Percentiles rank a stretch among this genome's conserved stretches.
Conservation (phyloP, 2,113 vertebrate species). For the Nibea albiflora region DNA sequence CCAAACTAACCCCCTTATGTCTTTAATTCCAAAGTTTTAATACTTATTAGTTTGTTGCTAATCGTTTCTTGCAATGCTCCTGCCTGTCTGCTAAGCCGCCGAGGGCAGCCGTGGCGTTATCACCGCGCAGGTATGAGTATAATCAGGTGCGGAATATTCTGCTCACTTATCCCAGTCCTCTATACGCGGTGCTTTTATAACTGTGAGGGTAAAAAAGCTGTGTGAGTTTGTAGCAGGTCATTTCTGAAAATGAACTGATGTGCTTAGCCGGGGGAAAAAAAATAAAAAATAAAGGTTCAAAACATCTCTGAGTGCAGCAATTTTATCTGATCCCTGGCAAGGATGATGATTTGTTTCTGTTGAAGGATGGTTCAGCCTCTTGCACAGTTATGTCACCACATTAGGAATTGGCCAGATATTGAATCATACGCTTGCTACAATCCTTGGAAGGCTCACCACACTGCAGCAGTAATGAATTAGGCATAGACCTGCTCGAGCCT, state of each 20-base stretch:
- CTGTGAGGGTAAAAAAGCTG: background rate
- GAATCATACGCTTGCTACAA: slow-evolving; percentile 26
- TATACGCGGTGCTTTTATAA: background rate
- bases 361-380: slow-evolving; percentile 42
- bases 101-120: background rate
- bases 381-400: slow-evolving; percentile 35
- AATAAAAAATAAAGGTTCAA: slow-evolving; percentile 23
- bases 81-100: background rate
- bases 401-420: slow-evolving; percentile 41
- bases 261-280: slow-evolving; percentile 21
- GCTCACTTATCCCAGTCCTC: background rate
- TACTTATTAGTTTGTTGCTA: slow-evolving; percentile 23
- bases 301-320: slow-evolving; percentile 10
- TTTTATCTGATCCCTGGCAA: slow-evolving; percentile 27
- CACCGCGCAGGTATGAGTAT: background rate
- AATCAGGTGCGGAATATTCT: slow-evolving; percentile 12
- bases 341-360: slow-evolving; percentile 18
- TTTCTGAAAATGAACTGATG: slow-evolving; percentile 34
- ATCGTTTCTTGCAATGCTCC: background rate
- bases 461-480: slow-evolving; percentile 27
- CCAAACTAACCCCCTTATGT: background rate
- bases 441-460: slow-evolving; percentile 11
- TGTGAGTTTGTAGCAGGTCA: slow-evolving; percentile 9
- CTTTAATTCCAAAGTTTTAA: slow-evolving; percentile 41
- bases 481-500: background rate